These are phyloP conservation scores for Piscicola geometra DNA, from an alignment of 2,888 invertebrate species.

Conservation along the genomic window DNA sequence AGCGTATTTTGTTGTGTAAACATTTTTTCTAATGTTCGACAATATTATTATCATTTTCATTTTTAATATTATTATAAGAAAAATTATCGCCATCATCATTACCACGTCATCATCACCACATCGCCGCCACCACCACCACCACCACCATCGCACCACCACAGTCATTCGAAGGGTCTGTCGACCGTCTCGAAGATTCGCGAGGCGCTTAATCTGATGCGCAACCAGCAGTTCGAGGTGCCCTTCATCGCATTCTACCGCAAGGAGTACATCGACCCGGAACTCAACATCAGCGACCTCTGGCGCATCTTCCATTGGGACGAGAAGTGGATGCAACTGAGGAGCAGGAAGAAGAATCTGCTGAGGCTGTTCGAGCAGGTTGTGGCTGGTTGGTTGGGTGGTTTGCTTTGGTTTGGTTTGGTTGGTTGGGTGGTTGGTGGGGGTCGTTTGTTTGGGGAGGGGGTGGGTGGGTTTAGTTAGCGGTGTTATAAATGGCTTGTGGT, in stretches of 20 bases:
- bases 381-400: too few species aligned
- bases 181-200: slow-evolving; percentile 74
- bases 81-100: background rate
- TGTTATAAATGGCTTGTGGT: too few species aligned
- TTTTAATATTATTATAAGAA: background rate
- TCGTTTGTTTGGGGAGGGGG: too few species aligned
- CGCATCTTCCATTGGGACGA: slow-evolving; percentile 92
- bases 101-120: slow-evolving; percentile 1
- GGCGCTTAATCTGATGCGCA: slow-evolving; percentile 89
- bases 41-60: background rate
- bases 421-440: too few species aligned
- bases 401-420: too few species aligned
- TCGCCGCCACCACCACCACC: too few species aligned
- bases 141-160: too few species aligned
- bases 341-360: slow-evolving; percentile 75
- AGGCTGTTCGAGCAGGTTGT: slow-evolving; percentile 72
- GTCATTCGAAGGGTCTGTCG: slow-evolving; percentile 43
- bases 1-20: too few species aligned
- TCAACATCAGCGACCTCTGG: slow-evolving; percentile 93
- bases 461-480: too few species aligned
- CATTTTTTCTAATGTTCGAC: background rate
- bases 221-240: slow-evolving; percentile 87
- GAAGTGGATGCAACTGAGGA: slow-evolving; percentile 73
- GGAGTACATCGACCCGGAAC: slow-evolving; percentile 89
- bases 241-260: slow-evolving; percentile 98